phyloP scores from a whole-genome alignment of 35 echinoderm and acorn worm species.

The Diadema setosum region DNA sequence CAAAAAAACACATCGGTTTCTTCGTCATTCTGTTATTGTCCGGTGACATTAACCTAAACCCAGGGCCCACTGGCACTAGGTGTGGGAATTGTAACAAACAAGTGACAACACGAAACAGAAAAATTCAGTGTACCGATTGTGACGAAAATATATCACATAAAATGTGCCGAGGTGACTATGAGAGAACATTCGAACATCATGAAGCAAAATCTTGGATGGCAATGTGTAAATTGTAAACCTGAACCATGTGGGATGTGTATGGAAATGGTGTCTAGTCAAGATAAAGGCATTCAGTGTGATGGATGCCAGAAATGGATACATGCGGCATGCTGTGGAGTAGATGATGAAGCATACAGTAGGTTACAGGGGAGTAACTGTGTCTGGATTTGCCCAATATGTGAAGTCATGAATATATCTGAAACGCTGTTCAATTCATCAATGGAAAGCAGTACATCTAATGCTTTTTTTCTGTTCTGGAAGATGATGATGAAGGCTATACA shows the following conservation, averaged over 20 bases:
- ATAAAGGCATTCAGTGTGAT: not conserved
- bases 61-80: too few species aligned
- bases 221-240: not conserved
- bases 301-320: not conserved
- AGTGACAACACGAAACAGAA: not conserved
- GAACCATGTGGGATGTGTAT: not conserved
- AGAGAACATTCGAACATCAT: not conserved
- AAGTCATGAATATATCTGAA: not conserved
- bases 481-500: not conserved
- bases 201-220: not conserved
- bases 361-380: not conserved
- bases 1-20: not conserved
- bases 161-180: not conserved
- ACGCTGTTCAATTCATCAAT: not conserved
- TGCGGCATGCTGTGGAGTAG: not conserved
- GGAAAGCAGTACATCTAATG: not conserved
- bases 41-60: not conserved
- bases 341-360: not conserved
- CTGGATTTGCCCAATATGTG: slow-evolving; percentile 8
- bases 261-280: not conserved
- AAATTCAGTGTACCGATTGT: not conserved
- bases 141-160: not conserved
- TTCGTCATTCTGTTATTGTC: not conserved
- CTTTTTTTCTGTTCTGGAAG: not conserved
- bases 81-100: not conserved